phyloP scores from a whole-genome alignment of 2,113 vertebrate genomes.

The Ciconia stormi region DNA sequence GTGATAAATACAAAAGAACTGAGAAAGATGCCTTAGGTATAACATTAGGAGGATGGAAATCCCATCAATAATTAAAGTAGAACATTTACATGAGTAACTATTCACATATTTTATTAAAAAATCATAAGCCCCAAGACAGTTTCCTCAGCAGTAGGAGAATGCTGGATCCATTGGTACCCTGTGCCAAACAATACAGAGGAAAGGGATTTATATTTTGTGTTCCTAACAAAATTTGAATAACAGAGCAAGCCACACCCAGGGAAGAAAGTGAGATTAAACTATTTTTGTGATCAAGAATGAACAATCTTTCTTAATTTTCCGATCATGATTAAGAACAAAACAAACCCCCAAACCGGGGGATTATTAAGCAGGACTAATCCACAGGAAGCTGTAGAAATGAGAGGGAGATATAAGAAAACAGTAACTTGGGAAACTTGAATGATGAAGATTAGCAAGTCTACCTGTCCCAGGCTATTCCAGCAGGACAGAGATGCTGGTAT shows the following conservation, averaged over 20 bases:
- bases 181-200: neutral
- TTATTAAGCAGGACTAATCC: neutral
- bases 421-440: neutral
- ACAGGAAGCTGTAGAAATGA: neutral
- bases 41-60: neutral
- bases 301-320: neutral
- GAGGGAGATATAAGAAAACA: neutral
- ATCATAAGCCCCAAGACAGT: neutral
- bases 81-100: neutral
- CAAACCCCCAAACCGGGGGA: neutral
- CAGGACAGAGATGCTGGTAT: neutral
- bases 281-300: neutral
- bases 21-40: neutral
- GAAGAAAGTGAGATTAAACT: neutral
- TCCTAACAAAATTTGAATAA: neutral
- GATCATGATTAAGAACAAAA: neutral
- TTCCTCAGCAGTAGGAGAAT: neutral
- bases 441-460: neutral
- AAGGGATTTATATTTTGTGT: neutral
- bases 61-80: constrained; percentile 1
- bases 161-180: neutral
- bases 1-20: neutral
- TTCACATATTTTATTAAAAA: neutral
- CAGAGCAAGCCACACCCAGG: neutral
- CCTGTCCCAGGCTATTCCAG: neutral